Base-by-base conservation (phyloP, 2,888 invertebrate species). In the Cyaniris semiargus region DNA sequence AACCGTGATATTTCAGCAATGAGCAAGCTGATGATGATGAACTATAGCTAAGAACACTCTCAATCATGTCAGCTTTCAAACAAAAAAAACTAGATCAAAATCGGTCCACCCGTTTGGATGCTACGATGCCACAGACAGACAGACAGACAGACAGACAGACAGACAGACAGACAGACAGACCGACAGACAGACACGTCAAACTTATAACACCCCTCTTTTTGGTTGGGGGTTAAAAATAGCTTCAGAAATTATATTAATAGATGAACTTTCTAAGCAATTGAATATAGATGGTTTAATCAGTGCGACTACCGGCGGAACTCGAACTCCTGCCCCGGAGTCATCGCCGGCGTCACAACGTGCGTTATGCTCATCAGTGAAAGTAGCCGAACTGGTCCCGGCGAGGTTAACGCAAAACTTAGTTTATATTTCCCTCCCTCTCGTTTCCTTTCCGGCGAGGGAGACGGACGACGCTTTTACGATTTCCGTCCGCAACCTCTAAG, bases 351-450 rank as follows among this genome's bases (percentile, higher is more conserved):
- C 81, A 81, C 78, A 48, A 79, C 78, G 86, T 85, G 84, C 85
- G 82, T 82, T 87, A 87, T 85, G 85, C 80, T 80, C 80, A 78
- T 71, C 80, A 87, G 89, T 88, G 89, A 89, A 89, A 89, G 89
- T 88, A 83, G 85, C 82, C 81, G 77, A 78, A 81, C 82, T 80
- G 77, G 81, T 80, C 80, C 79, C 79, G 80, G 27, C 23, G 76
- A 48, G 66, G 38, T 58, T 80, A 77, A 77, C 75, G 79, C 78
- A 78, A 76, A 78, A 74, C 79, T 78, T 78, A 78, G 53, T 76
- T 53, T 76, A 58, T 74, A 76, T 23, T 72, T 79, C 77, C 78
- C 80, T 80, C 81, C 76, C 77, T 76, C 21, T 81, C 79, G 77
- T 79, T 79, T 75, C 31, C 70, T 79, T 78, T 76, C 56, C 18